Evolutionary conservation across 2,797 vertebrate species (phyloP), one percentile per base, ranked within the genome.

Genomic region (Dromococcyx pavoninus): DNA sequence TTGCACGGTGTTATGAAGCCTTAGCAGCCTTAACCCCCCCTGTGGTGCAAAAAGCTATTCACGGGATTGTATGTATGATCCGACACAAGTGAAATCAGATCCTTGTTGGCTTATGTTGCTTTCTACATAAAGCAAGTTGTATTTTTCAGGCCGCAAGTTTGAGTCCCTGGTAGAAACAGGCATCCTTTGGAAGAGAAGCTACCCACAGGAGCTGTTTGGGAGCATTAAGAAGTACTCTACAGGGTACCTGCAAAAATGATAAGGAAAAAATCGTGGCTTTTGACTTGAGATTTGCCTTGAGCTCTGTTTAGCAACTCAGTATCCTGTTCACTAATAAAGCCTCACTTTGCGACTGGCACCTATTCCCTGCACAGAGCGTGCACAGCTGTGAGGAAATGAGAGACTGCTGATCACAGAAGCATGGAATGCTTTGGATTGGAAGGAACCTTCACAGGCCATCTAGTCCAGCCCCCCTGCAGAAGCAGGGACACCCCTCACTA

Each of bases 311-410:
- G 43, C 5, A 13, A 24, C 43, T 33, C 44, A 2, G 10, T 9
- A 70, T n/a, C 23, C 27, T 32, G 32, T 33, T 85, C 12, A 1
- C 13, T 33, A 6, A 5, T 22, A 54, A 44, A 73, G n/a, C 23
- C 9, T 0, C 5, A 0, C 7, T 46, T 30, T 13, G 44, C 1
- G 1, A 3, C 5, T 2, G 6, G 21, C 54, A n/a, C 61, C 58
- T 11, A 35, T 57, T 51, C 41, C 66, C 32, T 21, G 13, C 13
- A 53, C 53, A 33, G 66, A 4, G 27, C 3, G 50, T 18, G 9
- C 12, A 0, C 16, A 19, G 1, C 65, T 4, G 44, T 5, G 51
- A 46, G 81, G 18, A 51, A 43, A 28, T 1, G 4, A 4, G 65
- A 37, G 25, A 7, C 19, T 61, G 39, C 57, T 19, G 24, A 4